A percentile compares a stretch with the other conserved stretches of the same genome.
Evolutionary conservation across 2,888 invertebrate species (phyloP).

Genomic region (Agrochola litura): DNA sequence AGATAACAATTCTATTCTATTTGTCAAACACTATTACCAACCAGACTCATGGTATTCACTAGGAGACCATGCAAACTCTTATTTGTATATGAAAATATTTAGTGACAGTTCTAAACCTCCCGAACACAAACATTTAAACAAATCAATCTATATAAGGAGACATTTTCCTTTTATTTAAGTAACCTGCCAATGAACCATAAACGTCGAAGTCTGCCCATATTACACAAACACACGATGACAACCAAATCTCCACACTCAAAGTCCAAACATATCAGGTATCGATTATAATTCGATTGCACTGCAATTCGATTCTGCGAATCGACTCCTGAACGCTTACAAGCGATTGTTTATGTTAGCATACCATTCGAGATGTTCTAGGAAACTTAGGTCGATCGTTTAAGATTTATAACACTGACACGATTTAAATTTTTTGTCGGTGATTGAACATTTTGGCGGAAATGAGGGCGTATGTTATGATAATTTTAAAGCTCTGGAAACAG

Average conservation of each 20-base stretch:
- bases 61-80: background rate
- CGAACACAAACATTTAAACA: background rate
- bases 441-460: background rate
- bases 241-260: conserved; percentile 33
- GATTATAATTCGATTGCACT: conserved; percentile 54
- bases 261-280: conserved; percentile 57
- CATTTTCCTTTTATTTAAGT: background rate
- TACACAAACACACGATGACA: conserved; percentile 14
- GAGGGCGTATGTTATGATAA: background rate
- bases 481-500: background rate
- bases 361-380: conserved; percentile 59
- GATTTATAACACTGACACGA: conserved; percentile 50
- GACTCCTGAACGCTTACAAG: conserved; percentile 5
- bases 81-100: background rate
- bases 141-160: background rate
- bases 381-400: conserved; percentile 32
- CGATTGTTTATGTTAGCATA: conserved; percentile 62
- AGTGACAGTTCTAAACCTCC: background rate
- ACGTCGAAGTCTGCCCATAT: background rate
- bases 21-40: background rate
- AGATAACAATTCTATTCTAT: background rate
- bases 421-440: conserved; percentile 27
- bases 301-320: conserved; percentile 60
- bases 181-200: conserved; percentile 6
- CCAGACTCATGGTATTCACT: background rate